Evolutionary conservation across 2,888 invertebrate genomes (phyloP).

Genomic region (Tryphoninae sp.): DNA sequence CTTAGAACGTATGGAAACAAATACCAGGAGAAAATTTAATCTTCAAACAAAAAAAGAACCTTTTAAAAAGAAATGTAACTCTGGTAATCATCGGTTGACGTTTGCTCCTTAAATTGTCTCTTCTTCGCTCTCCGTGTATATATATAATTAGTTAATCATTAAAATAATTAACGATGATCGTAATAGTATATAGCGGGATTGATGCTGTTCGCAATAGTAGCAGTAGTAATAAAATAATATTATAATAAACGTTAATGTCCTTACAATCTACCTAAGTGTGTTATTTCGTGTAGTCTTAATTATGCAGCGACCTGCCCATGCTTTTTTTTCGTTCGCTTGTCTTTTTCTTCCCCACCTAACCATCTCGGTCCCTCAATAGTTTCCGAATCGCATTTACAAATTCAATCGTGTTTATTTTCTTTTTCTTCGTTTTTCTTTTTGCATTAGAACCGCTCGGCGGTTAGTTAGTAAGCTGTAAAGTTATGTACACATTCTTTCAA

Average conservation of each 20-base stretch:
- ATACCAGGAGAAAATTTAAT: constrained; percentile 61
- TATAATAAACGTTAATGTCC: constrained; percentile 76
- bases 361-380: constrained; percentile 45
- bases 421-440: constrained; percentile 53
- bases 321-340: constrained; percentile 49
- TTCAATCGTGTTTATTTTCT: constrained; percentile 55
- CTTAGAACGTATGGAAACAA: constrained; percentile 61
- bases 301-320: constrained; percentile 65
- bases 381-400: constrained; percentile 67
- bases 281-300: constrained; percentile 69
- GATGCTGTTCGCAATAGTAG: constrained; percentile 62
- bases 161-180: constrained; percentile 72
- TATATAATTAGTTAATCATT: constrained; percentile 72
- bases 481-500: constrained; percentile 77
- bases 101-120: constrained; percentile 66
- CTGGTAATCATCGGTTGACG: constrained; percentile 63
- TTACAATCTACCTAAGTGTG: constrained; percentile 75
- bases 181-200: constrained; percentile 65
- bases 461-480: constrained; percentile 76
- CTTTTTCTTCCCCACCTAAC: constrained; percentile 35
- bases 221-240: constrained; percentile 68
- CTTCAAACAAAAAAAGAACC: constrained; percentile 66
- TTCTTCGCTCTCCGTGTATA: constrained; percentile 59
- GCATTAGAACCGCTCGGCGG: constrained; percentile 76
- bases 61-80: constrained; percentile 72